Evolutionary conservation across 2,888 invertebrate genomes (phyloP).

Genomic region (Hedychridium roseum): DNA sequence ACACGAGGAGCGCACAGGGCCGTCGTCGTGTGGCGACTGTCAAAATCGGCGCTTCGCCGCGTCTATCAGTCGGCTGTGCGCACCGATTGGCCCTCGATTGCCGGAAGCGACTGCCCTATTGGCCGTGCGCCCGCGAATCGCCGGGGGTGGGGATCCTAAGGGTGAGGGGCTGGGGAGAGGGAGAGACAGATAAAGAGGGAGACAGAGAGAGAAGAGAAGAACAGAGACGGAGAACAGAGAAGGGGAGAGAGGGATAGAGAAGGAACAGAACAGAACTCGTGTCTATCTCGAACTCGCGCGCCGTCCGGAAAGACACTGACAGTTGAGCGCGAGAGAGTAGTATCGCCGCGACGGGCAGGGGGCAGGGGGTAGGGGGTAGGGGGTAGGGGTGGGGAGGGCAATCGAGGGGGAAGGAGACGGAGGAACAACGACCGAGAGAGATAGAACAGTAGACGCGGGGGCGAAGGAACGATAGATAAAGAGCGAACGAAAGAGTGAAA

Average conservation of each 20-base stretch:
- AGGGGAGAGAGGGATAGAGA: constrained; percentile 7
- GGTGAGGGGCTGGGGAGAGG: not conserved
- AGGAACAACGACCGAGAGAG: not conserved
- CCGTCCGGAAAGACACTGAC: constrained; percentile 52
- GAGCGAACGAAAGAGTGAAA: constrained; percentile 8
- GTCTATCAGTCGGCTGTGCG: constrained; percentile 31
- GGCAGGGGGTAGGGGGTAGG: too few species aligned
- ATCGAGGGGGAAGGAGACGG: too few species aligned
- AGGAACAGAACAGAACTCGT: constrained; percentile 11
- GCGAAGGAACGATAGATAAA: not conserved
- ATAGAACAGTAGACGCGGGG: constrained; percentile 4
- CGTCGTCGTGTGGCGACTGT: constrained; percentile 49
- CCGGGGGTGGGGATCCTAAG: not conserved
- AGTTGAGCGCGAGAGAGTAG: constrained; percentile 11
- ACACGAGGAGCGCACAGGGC: constrained; percentile 24
- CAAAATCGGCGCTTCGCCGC: constrained; percentile 43
- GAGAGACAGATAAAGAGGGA: constrained; percentile 1
- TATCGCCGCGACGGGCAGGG: too few species aligned
- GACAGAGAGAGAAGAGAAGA: not conserved
- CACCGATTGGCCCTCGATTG: constrained; percentile 40
- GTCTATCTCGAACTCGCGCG: constrained; percentile 43
- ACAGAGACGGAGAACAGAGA: not conserved
- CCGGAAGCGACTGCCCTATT: constrained; percentile 41
- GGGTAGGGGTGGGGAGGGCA: too few species aligned
- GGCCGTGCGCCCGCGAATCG: constrained; percentile 17